These are phyloP conservation scores for Lepilemur septentrionalis DNA, from an alignment of 2,797 vertebrate species.

Conservation along the genomic window DNA sequence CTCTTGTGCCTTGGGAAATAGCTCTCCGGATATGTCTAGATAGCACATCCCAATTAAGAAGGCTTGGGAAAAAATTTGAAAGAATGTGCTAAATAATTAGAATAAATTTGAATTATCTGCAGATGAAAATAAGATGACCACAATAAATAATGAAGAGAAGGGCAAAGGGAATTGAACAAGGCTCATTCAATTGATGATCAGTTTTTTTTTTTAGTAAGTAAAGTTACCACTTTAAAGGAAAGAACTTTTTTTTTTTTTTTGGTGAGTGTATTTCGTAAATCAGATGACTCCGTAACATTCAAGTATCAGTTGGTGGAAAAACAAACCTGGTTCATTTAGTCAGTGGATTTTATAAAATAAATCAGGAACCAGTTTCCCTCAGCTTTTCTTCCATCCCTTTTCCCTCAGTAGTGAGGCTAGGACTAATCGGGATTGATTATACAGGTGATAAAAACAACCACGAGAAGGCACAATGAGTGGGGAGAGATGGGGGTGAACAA, in stretches of 20 bases:
- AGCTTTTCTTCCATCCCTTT: slow-evolving; percentile 27
- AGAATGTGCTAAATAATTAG: neutral
- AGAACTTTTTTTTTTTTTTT: neutral
- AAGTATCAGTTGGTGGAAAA: slow-evolving; percentile 3
- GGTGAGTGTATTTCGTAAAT: neutral
- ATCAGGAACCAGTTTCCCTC: slow-evolving; percentile 29
- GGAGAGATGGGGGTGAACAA: neutral
- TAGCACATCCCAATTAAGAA: neutral
- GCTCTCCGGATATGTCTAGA: neutral
- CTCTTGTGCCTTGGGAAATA: neutral
- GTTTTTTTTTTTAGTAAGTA: slow-evolving; percentile 26
- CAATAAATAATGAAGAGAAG: neutral
- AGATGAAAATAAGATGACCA: neutral
- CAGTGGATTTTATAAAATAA: slow-evolving; percentile 45
- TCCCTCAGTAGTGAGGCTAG: slow-evolving; percentile 53
- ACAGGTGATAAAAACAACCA: slow-evolving; percentile 34
- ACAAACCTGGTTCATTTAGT: slow-evolving; percentile 32
- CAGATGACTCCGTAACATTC: neutral
- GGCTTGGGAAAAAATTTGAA: neutral
- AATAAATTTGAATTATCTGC: neutral
- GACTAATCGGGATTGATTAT: slow-evolving; percentile 55
- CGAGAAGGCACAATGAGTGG: slow-evolving; percentile 3
- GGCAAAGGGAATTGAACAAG: neutral
- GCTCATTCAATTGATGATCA: neutral
- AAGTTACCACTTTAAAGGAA: neutral